Evolutionary conservation across 2,888 invertebrate genomes (phyloP).

Genomic region (Brenthis ino): DNA sequence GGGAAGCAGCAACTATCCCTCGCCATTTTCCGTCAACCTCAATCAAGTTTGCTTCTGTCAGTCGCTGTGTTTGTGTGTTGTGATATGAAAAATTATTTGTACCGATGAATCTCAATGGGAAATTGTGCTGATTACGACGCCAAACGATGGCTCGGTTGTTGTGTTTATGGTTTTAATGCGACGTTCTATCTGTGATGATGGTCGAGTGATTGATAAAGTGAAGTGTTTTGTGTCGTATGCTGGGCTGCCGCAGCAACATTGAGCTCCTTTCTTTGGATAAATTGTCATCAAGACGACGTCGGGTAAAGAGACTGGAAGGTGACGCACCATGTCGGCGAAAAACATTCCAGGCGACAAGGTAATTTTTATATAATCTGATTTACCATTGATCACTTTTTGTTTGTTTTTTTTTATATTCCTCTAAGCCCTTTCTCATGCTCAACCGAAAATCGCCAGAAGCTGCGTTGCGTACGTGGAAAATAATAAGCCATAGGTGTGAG

Average conservation of each 20-base stretch:
- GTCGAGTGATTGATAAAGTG: slow-evolving; percentile 79
- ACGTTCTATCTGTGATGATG: slow-evolving; percentile 77
- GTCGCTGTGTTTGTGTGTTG: slow-evolving; percentile 81
- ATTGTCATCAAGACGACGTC: slow-evolving; percentile 79
- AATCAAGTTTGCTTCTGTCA: slow-evolving; percentile 81
- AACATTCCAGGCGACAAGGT: slow-evolving; percentile 93
- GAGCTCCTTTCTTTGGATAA: slow-evolving; percentile 80
- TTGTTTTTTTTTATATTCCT: slow-evolving; percentile 57
- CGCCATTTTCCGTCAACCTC: slow-evolving; percentile 79
- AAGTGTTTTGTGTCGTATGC: slow-evolving; percentile 81
- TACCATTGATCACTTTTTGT: slow-evolving; percentile 55
- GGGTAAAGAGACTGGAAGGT: slow-evolving; percentile 68
- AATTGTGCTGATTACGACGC: slow-evolving; percentile 78
- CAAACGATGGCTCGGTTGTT: slow-evolving; percentile 78
- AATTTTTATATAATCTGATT: slow-evolving; percentile 55
- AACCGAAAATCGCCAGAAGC: slow-evolving; percentile 45
- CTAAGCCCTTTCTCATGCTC: slow-evolving; percentile 66
- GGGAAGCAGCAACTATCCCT: slow-evolving; percentile 54
- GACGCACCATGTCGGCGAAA: slow-evolving; percentile 87
- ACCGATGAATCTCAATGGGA: slow-evolving; percentile 81
- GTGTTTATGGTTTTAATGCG: slow-evolving; percentile 80
- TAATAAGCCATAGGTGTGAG: slow-evolving; percentile 1
- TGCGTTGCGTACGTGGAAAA: slow-evolving; percentile 34
- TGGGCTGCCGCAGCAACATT: slow-evolving; percentile 77
- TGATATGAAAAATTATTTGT: slow-evolving; percentile 80